phyloP scores from a whole-genome alignment of 2,113 vertebrate species.

The Thomomys bottae region DNA sequence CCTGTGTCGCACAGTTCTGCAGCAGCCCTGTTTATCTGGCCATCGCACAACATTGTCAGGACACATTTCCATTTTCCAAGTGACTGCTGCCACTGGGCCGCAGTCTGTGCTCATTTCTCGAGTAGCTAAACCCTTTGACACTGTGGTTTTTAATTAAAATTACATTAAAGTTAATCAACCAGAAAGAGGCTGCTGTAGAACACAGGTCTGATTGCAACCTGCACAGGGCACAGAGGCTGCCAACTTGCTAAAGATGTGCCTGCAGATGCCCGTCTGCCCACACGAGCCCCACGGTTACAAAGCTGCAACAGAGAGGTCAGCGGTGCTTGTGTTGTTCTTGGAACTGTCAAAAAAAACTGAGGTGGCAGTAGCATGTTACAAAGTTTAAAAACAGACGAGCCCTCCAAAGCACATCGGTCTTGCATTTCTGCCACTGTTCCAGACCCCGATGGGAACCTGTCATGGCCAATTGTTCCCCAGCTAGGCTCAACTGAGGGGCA shows the following conservation, averaged over 20 bases:
- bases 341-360: conserved; percentile 80
- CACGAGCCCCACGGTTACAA: conserved; percentile 83
- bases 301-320: conserved; percentile 83
- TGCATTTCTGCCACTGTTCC: neutral
- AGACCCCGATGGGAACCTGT: conserved; percentile 21
- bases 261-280: conserved; percentile 93
- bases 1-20: conserved; percentile 65
- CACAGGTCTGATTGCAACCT: conserved; percentile 98
- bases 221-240: conserved; percentile 95
- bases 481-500: neutral
- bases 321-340: conserved; percentile 81
- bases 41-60: conserved; percentile 92
- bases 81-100: conserved; percentile 97
- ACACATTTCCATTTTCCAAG: conserved; percentile 97
- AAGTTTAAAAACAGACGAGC: conserved; percentile 73
- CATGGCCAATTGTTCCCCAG: neutral
- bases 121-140: conserved; percentile 99
- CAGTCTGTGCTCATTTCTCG: conserved; percentile 99
- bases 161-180: conserved; percentile 99
- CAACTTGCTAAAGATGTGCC: conserved; percentile 98
- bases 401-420: neutral
- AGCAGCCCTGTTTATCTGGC: conserved; percentile 89
- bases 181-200: conserved; percentile 95
- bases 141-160: conserved; percentile 99
- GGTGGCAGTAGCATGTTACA: conserved; percentile 50